A percentile compares a stretch with the other conserved stretches of the same genome.
phyloP scores from a whole-genome alignment of 2,113 vertebrate species.

The Myotis lucifugus region DNA sequence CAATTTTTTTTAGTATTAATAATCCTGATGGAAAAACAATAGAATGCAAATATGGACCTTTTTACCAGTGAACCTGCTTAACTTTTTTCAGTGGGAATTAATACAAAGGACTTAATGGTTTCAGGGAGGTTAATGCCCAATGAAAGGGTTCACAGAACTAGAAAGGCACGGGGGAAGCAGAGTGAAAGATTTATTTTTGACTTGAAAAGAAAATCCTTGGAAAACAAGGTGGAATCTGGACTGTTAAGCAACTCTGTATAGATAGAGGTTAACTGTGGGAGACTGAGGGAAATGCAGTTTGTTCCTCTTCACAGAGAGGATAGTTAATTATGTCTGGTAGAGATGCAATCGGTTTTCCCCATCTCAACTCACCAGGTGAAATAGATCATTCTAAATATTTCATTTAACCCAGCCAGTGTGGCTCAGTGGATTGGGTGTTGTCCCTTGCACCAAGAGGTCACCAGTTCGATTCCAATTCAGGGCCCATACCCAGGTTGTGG shows the following conservation, averaged over 20 bases:
- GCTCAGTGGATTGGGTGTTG: no score
- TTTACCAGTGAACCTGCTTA: background rate
- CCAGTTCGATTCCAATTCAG: no score
- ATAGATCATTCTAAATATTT: background rate
- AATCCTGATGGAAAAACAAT: constrained; percentile 74
- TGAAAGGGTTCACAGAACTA: constrained; percentile 19
- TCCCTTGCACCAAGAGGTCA: no score
- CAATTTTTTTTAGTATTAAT: constrained; percentile 65
- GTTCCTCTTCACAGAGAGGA: background rate
- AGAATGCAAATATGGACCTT: constrained; percentile 34
- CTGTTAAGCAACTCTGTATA: background rate
- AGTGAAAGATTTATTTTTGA: constrained; percentile 4
- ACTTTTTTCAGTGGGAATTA: constrained; percentile 46
- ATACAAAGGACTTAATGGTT: constrained; percentile 37
- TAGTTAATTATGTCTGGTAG: background rate
- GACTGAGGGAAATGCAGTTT: background rate
- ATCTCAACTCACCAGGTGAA: background rate
- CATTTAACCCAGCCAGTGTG: background rate
- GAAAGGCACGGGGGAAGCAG: background rate
- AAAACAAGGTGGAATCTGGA: background rate
- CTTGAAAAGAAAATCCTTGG: background rate
- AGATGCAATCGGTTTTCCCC: background rate
- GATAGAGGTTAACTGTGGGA: background rate
- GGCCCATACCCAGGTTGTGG: no score
- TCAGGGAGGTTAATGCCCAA: constrained; percentile 44